A percentile compares a stretch with the other conserved stretches of the same genome.
phyloP scores from a whole-genome alignment of 2,797 vertebrate species.

The Coilia nasus region DNA sequence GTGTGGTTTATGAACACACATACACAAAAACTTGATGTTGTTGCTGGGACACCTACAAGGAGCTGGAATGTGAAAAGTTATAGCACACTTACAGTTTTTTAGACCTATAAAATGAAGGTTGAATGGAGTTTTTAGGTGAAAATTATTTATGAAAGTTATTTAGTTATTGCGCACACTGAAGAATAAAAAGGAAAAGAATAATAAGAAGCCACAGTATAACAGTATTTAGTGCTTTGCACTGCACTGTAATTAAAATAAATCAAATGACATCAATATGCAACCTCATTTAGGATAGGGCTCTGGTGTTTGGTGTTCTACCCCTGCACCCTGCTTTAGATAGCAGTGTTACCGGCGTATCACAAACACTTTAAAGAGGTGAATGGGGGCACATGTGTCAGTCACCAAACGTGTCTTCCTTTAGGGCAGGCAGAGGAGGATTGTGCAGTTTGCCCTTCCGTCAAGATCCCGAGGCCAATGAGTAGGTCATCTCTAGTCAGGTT shows the following conservation, averaged over 20 bases:
- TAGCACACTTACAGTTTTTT: too few relatives aligned
- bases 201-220: too few relatives aligned
- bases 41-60: too few relatives aligned
- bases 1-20: too few relatives aligned
- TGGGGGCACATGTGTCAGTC: not conserved
- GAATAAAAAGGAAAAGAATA: not conserved
- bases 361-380: not conserved
- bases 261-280: not conserved
- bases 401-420: not conserved
- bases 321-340: not conserved
- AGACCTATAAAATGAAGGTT: too few relatives aligned
- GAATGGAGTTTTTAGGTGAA: too few relatives aligned
- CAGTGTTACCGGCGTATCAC: not conserved
- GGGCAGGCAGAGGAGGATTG: not conserved
- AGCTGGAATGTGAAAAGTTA: too few relatives aligned
- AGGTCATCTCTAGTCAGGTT: conserved; percentile 8
- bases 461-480: not conserved
- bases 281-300: not conserved
- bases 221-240: too few relatives aligned
- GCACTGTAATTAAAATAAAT: not conserved
- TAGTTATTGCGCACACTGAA: not conserved
- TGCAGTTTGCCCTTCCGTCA: conserved; percentile 3
- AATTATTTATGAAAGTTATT: not conserved
- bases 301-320: not conserved
- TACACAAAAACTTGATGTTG: too few relatives aligned